Conservation (phyloP, 2,797 vertebrate species). For the Sphaeramia orbicularis region DNA sequence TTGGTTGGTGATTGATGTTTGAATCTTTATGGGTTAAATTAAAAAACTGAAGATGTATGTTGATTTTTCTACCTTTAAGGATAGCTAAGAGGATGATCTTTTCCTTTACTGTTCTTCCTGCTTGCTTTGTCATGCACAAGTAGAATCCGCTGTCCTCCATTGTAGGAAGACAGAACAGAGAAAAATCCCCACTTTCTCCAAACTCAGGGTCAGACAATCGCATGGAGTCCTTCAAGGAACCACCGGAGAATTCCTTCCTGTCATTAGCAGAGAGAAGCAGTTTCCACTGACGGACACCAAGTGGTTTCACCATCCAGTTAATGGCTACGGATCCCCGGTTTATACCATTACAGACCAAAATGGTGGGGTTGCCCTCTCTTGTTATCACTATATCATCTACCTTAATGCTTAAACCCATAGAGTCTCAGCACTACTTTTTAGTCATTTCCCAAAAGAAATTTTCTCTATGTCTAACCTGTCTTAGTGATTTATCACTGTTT, state of each 20-base stretch:
- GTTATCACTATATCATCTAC: slow-evolving; percentile 75
- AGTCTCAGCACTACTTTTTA: too few species aligned
- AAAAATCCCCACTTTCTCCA: slow-evolving; percentile 70
- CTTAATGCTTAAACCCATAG: too few species aligned
- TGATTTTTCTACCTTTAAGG: slow-evolving; percentile 83
- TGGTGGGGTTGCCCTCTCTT: slow-evolving; percentile 43
- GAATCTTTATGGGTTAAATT: too few species aligned
- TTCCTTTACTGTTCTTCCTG: slow-evolving; percentile 52
- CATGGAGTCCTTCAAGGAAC: slow-evolving; percentile 49
- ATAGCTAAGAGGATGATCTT: slow-evolving; percentile 75
- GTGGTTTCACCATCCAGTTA: slow-evolving; percentile 73
- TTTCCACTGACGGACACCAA: slow-evolving; percentile 50
- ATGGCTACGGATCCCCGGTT: slow-evolving; percentile 44
- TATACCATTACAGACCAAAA: slow-evolving; percentile 71
- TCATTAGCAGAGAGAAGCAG: slow-evolving; percentile 72
- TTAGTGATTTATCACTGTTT: too few species aligned
- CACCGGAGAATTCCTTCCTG: slow-evolving; percentile 40
- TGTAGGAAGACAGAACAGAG: slow-evolving; percentile 70
- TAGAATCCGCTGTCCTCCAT: slow-evolving; percentile 72
- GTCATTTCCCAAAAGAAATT: too few species aligned
- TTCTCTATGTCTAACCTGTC: too few species aligned
- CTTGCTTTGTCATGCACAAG: slow-evolving; percentile 69
- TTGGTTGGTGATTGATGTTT: too few species aligned
- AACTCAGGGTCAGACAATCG: slow-evolving; percentile 67
- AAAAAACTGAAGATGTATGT: too few species aligned